These are phyloP conservation scores for Andrena trimmerana DNA, from an alignment of 2,888 invertebrate species.

Conservation along the genomic window DNA sequence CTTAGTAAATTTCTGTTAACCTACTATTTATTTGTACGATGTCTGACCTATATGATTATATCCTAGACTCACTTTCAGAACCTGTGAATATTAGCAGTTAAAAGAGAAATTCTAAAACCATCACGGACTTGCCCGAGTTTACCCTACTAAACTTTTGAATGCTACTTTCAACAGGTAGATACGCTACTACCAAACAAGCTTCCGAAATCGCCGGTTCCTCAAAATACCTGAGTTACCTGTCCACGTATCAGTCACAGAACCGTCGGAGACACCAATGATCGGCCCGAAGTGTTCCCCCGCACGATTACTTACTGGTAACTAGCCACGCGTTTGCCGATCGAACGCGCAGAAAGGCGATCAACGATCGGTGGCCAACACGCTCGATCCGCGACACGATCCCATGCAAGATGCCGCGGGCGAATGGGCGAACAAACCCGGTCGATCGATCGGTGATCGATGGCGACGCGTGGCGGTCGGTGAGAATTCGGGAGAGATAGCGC, in stretches of 20 bases:
- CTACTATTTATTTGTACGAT: too few relatives aligned
- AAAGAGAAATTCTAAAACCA: neutral
- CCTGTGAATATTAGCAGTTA: neutral
- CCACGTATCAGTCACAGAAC: neutral
- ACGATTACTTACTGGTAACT: neutral
- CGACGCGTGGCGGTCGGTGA: neutral
- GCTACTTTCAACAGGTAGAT: neutral
- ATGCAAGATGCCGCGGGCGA: conserved; percentile 6
- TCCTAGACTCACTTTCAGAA: too few relatives aligned
- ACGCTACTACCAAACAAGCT: neutral
- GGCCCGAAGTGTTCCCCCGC: neutral
- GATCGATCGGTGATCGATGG: conserved; percentile 25
- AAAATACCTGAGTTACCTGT: neutral
- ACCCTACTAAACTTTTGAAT: neutral
- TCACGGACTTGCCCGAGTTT: neutral
- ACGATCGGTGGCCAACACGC: neutral
- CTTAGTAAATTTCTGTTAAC: too few relatives aligned
- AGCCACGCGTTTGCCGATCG: neutral
- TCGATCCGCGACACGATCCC: conserved; percentile 6
- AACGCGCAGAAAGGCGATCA: neutral
- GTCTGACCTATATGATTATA: too few relatives aligned
- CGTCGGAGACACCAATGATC: neutral
- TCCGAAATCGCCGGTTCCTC: neutral
- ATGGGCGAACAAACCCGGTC: neutral
- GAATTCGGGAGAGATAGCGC: neutral